phyloP scores from a whole-genome alignment of 2,888 invertebrate genomes.

The Gymnoscelis rufifasciata region DNA sequence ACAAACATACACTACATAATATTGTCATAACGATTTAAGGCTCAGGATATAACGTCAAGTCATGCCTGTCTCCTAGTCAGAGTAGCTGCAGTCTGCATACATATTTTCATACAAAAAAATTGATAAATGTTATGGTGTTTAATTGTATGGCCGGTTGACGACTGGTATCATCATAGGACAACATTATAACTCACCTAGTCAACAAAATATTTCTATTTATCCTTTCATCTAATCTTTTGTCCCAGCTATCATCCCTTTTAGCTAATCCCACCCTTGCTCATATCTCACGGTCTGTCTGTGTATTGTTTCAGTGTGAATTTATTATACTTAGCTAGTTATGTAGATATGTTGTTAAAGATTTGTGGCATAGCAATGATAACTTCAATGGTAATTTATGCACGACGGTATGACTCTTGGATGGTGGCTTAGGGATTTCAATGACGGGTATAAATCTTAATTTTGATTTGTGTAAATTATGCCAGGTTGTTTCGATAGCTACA shows the following conservation, averaged over 20 bases:
- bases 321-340: conserved; percentile 14
- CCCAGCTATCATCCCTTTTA: conserved; percentile 5
- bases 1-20: no score
- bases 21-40: no score
- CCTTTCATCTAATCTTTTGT: neutral
- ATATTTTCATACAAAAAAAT: no score
- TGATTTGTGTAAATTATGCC: neutral
- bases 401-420: conserved; percentile 9
- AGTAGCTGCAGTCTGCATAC: no score
- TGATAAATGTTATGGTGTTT: no score
- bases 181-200: no score
- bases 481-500: neutral
- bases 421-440: conserved; percentile 3
- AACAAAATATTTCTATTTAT: neutral
- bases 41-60: no score
- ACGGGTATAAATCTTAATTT: conserved; percentile 3
- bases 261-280: conserved; percentile 23
- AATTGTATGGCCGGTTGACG: no score
- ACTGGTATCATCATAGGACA: no score
- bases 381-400: conserved; percentile 18
- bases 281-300: conserved; percentile 25
- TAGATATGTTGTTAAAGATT: no score
- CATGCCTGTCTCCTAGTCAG: no score
- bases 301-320: conserved; percentile 29
- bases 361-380: conserved; percentile 15